A percentile compares a stretch with the other conserved stretches of the same genome.
These are phyloP conservation scores for Turritopsis dohrnii DNA, from an alignment of 30 jellyfish, hydroid and myxozoan genomes.

Conservation along the genomic window DNA sequence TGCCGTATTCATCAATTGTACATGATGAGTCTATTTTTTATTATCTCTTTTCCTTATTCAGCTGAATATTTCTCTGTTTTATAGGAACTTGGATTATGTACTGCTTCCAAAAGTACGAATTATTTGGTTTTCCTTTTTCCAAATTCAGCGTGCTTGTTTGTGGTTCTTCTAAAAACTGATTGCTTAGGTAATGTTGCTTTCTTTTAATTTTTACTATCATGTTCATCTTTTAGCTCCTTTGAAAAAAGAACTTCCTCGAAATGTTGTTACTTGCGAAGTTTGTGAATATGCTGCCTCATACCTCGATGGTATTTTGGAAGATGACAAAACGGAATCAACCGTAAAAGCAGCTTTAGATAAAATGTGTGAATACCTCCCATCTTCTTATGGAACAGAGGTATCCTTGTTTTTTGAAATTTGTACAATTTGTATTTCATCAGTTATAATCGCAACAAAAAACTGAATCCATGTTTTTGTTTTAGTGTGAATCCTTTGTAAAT, in stretches of 20 bases:
- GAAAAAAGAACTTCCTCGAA: constrained; percentile 4
- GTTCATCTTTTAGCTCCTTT: background rate
- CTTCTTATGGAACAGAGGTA: constrained; percentile 18
- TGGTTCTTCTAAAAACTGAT: too few relatives aligned
- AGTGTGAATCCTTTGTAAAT: constrained; percentile 16
- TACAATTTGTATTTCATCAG: too few relatives aligned
- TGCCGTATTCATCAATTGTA: too few relatives aligned
- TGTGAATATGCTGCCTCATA: constrained; percentile 24
- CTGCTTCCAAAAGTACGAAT: too few relatives aligned
- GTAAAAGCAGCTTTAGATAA: constrained; percentile 29
- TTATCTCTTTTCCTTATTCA: too few relatives aligned
- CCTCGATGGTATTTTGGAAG: constrained; percentile 24
- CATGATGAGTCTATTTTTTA: too few relatives aligned
- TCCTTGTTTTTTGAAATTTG: background rate
- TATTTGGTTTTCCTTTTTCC: too few relatives aligned
- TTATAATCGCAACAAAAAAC: too few relatives aligned
- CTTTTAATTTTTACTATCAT: background rate
- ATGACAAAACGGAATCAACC: constrained; percentile 19
- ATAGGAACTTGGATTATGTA: too few relatives aligned
- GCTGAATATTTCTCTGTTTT: too few relatives aligned
- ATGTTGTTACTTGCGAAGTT: constrained; percentile 29
- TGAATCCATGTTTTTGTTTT: background rate
- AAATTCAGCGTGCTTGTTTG: too few relatives aligned
- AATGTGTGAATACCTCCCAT: constrained; percentile 27
- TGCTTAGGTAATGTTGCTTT: too few relatives aligned